Percentiles rank a stretch among this genome's conserved stretches.
These are phyloP conservation scores for Macrocentrus cingulum DNA, from an alignment of 1,140 invertebrate species.

Conservation along the genomic window DNA sequence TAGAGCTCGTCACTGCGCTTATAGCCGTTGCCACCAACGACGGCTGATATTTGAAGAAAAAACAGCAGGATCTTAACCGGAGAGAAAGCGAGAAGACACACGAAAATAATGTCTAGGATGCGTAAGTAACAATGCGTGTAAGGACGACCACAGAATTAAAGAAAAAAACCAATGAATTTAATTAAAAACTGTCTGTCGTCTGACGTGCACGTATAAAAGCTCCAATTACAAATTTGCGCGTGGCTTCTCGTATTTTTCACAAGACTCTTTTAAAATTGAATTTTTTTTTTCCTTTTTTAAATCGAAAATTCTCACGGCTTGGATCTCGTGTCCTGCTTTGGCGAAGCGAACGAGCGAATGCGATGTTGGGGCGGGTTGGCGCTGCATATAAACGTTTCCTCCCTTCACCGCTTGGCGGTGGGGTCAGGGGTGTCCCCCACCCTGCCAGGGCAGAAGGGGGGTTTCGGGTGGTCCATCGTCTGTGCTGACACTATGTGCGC, in stretches of 20 bases:
- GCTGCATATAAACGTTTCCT: conserved; percentile 59
- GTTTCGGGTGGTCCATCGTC: conserved; percentile 44
- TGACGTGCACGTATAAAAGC: conserved; percentile 1
- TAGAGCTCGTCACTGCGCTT: conserved; percentile 21
- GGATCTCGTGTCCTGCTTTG: conserved; percentile 45
- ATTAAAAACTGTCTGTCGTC: conserved; percentile 23
- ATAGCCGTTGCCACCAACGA: neutral
- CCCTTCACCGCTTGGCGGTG: conserved; percentile 54
- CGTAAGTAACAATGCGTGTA: no score
- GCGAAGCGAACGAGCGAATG: conserved; percentile 60
- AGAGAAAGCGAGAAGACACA: neutral
- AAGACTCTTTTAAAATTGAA: conserved; percentile 1
- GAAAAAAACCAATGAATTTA: no score
- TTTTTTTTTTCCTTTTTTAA: neutral
- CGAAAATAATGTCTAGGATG: conserved; percentile 47
- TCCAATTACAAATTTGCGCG: conserved; percentile 20
- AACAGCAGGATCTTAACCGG: conserved; percentile 25
- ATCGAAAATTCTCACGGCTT: conserved; percentile 3
- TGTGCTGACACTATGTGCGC: conserved; percentile 30
- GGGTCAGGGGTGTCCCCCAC: conserved; percentile 59
- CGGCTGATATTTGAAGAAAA: conserved; percentile 12
- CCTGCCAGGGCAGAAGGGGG: conserved; percentile 22
- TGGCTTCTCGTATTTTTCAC: neutral
- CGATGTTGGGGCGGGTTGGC: conserved; percentile 54
- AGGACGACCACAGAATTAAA: conserved; percentile 24